Base-by-base conservation (phyloP, 2,797 vertebrate species). In the Melanotaenia nigrans region DNA sequence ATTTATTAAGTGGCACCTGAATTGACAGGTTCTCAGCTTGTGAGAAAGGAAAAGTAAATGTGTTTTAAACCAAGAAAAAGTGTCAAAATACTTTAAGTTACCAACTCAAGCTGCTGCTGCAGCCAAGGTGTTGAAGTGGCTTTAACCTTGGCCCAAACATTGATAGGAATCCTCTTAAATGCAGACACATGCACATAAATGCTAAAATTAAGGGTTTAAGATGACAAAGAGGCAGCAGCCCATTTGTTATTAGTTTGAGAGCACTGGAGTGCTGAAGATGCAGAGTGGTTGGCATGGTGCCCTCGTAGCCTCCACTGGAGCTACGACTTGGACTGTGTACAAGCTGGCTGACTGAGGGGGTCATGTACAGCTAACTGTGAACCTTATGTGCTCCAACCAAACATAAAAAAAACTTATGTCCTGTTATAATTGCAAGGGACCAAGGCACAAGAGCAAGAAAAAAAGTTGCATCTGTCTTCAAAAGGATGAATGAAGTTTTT, bases 211-310 rank as follows among this genome's bases (percentile, higher is more conserved):
- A 69, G 77, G 0, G 7, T 72, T 79, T 67, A 24, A 5, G 65
- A 53, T 80, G 82, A 88, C 66, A 78, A 77, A 79, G 78, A 65
- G 63, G 65, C 61, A 85, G 77, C 79, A 78, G 81, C 63, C 73
- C 54, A 61, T 63, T 75, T 25, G 47, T 89, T 73, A 82, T 89
- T 87, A 85, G 65, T 72, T 67, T 68, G 71, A 83, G 78, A 85
- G 74, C 59, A 72, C 76, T 73, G 72, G 68, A 83, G 72, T 73
- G 75, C 75, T 76, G 72, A 82, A 79, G 77, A 78, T 63, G 71
- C 74, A 78, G 68, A 73, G 74, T 62, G 18, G 56, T 76, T 86
- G 82, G 80, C 81, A 64, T 25, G 1, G 28, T 64, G 81, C 68
- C 81, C 77, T 83, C 73, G 49, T 78, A 65, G 75, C 72, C 75